These are phyloP conservation scores for Herpailurus yagouaroundi DNA, from an alignment of 2,113 vertebrate genomes.

Conservation along the genomic window DNA sequence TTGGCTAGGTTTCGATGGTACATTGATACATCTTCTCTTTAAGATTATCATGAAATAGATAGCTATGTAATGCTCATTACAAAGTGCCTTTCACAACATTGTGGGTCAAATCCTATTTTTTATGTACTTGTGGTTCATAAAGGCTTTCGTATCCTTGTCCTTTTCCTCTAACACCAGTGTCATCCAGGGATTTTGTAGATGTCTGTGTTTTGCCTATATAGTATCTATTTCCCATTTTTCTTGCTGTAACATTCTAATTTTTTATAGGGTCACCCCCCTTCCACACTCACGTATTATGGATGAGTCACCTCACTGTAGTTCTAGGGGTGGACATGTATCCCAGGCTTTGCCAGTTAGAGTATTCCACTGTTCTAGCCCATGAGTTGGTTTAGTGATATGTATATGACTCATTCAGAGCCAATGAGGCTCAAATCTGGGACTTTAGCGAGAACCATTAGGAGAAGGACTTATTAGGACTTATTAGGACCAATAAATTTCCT, in stretches of 20 bases:
- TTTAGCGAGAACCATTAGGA: background rate
- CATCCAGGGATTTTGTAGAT: background rate
- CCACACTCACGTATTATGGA: background rate
- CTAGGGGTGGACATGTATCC: background rate
- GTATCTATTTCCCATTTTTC: background rate
- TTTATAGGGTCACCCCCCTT: background rate
- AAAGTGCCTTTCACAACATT: background rate
- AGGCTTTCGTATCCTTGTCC: background rate
- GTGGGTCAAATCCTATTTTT: background rate
- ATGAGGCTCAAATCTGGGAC: background rate
- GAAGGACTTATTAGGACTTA: background rate
- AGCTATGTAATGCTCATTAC: background rate
- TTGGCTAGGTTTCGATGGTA: background rate
- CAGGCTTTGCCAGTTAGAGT: background rate
- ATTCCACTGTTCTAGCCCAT: background rate
- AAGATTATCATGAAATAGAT: conserved; percentile 13
- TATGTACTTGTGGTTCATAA: background rate
- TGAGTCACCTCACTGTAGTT: background rate
- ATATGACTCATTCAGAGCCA: background rate
- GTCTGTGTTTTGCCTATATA: background rate
- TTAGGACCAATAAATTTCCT: background rate
- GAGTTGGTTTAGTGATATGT: background rate
- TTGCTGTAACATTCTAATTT: background rate
- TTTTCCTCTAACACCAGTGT: background rate
- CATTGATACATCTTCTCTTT: conserved; percentile 14